phyloP scores from a whole-genome alignment of 2,888 invertebrate species.

The Rutpela maculata region DNA sequence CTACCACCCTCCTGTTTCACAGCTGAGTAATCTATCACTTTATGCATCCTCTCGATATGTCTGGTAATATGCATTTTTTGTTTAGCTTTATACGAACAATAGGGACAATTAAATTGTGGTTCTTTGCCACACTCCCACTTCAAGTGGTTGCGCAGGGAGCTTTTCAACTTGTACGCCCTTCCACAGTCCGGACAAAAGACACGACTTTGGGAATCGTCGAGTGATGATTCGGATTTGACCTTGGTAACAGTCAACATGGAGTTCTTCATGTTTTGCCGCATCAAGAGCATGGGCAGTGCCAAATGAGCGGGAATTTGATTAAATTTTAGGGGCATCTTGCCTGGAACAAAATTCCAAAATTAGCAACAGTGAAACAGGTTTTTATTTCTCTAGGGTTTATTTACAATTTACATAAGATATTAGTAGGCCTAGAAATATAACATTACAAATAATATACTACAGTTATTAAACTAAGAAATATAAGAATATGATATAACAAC shows the following conservation, averaged over 20 bases:
- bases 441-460: background rate
- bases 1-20: constrained; percentile 32
- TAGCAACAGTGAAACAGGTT: constrained; percentile 12
- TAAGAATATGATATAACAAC: background rate
- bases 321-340: constrained; percentile 37
- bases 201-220: constrained; percentile 60
- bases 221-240: constrained; percentile 25
- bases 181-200: constrained; percentile 86
- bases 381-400: background rate
- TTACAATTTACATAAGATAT: constrained; percentile 3
- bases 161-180: constrained; percentile 87
- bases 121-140: constrained; percentile 89
- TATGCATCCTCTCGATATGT: constrained; percentile 85
- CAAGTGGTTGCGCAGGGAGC: constrained; percentile 85
- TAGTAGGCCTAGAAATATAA: background rate
- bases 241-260: constrained; percentile 37
- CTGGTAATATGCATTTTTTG: constrained; percentile 88
- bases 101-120: constrained; percentile 86
- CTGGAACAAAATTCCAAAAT: constrained; percentile 44
- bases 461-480: background rate
- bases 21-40: constrained; percentile 47
- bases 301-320: constrained; percentile 77
- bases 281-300: constrained; percentile 79
- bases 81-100: constrained; percentile 86
- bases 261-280: constrained; percentile 68